Conservation (phyloP, 2,888 invertebrate species). For the Volucella inflata region DNA sequence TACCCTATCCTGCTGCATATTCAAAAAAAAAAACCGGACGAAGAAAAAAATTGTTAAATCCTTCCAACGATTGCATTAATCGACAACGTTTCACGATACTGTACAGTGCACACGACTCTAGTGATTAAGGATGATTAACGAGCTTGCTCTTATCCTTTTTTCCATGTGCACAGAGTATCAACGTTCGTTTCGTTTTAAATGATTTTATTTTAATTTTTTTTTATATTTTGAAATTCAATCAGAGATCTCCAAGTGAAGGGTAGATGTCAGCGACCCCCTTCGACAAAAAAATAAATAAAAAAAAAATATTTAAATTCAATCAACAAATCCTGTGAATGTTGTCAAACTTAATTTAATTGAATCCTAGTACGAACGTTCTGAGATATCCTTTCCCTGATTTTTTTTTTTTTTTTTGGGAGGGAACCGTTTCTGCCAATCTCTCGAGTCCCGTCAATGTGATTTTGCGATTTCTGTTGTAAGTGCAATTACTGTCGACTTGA, state of each 20-base stretch:
- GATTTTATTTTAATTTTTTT: conserved; percentile 8
- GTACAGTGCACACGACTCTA: conserved; percentile 45
- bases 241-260: conserved; percentile 39
- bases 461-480: conserved; percentile 46
- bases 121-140: conserved; percentile 73
- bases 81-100: conserved; percentile 52
- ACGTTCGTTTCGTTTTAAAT: conserved; percentile 1
- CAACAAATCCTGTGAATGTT: conserved; percentile 67
- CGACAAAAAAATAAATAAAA: background rate
- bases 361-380: conserved; percentile 1
- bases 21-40: conserved; percentile 4
- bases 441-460: conserved; percentile 8
- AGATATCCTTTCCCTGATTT: conserved; percentile 23
- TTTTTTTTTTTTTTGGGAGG: conserved; percentile 15
- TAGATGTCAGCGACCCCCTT: conserved; percentile 43
- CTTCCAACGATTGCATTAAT: conserved; percentile 63
- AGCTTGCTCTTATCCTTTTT: conserved; percentile 66
- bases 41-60: conserved; percentile 36
- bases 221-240: conserved; percentile 52
- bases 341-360: conserved; percentile 67
- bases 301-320: conserved; percentile 69
- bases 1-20: conserved; percentile 2
- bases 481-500: conserved; percentile 71
- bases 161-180: conserved; percentile 15
- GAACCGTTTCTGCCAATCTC: background rate